These are phyloP conservation scores for Triplophysa tibetana DNA, from an alignment of 2,113 vertebrate genomes.

Conservation along the genomic window DNA sequence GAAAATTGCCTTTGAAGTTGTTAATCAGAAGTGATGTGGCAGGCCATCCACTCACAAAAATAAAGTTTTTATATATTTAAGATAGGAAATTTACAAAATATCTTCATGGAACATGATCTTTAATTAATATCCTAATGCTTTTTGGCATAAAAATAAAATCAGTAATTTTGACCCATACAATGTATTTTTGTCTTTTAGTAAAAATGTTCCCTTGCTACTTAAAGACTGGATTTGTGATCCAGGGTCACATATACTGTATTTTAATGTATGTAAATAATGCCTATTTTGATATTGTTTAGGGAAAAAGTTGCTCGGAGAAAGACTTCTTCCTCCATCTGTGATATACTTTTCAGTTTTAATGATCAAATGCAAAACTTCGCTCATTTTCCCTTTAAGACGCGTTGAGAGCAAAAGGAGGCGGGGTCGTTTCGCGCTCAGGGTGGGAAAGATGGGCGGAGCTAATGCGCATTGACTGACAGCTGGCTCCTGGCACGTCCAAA, in stretches of 20 bases:
- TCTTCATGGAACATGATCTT: too few relatives aligned
- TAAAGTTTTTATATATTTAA: too few relatives aligned
- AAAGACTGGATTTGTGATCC: too few relatives aligned
- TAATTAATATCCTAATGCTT: too few relatives aligned
- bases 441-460: conserved; percentile 80
- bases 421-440: conserved; percentile 88
- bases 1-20: too few relatives aligned
- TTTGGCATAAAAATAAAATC: too few relatives aligned
- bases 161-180: too few relatives aligned
- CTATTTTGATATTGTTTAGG: not conserved
- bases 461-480: conserved; percentile 72
- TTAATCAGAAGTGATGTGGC: too few relatives aligned
- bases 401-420: conserved; percentile 72
- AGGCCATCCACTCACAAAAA: too few relatives aligned
- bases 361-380: not conserved
- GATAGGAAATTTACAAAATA: too few relatives aligned
- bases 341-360: not conserved
- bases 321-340: not conserved
- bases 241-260: not conserved
- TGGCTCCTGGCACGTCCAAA: conserved; percentile 43
- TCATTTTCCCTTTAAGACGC: conserved; percentile 79
- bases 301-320: not conserved
- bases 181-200: too few relatives aligned
- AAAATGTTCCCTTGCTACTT: too few relatives aligned
- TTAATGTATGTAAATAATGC: not conserved